Conservation (phyloP, 2,888 invertebrate genomes). For the Euproctis similis region DNA sequence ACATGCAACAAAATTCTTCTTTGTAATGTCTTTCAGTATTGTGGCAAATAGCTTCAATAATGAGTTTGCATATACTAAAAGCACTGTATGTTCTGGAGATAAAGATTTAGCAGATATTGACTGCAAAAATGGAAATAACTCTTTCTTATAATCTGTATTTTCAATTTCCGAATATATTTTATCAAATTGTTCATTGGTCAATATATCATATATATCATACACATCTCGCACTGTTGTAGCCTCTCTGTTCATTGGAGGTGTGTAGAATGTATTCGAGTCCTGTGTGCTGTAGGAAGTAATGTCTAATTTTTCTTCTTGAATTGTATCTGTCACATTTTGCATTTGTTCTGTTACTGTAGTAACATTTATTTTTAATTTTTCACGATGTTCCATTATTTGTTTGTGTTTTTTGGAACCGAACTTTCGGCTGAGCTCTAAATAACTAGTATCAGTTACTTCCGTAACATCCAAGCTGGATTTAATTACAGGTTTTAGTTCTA, state of each 20-base stretch:
- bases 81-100: constrained; percentile 30
- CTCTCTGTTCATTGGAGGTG: constrained; percentile 67
- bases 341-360: constrained; percentile 75
- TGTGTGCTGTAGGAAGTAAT: constrained; percentile 40
- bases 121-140: constrained; percentile 36
- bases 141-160: constrained; percentile 30
- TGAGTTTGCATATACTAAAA: constrained; percentile 46
- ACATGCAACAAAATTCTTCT: constrained; percentile 41
- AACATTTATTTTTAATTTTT: constrained; percentile 75
- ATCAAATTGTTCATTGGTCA: constrained; percentile 53
- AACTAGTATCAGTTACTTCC: constrained; percentile 35
- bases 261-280: constrained; percentile 58
- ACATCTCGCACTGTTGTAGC: constrained; percentile 60
- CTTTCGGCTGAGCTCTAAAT: constrained; percentile 71
- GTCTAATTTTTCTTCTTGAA: constrained; percentile 47
- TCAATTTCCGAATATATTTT: constrained; percentile 45
- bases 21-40: constrained; percentile 33
- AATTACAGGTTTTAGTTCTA: constrained; percentile 42
- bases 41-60: constrained; percentile 35
- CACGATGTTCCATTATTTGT: constrained; percentile 75
- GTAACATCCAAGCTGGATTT: constrained; percentile 26
- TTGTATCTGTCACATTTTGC: constrained; percentile 64
- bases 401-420: constrained; percentile 80
- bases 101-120: constrained; percentile 24
- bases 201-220: constrained; percentile 58